Percentiles rank a stretch among this genome's conserved stretches.
These are phyloP conservation scores for Myzus persicae DNA, from an alignment of 1,140 invertebrate genomes.

Conservation along the genomic window DNA sequence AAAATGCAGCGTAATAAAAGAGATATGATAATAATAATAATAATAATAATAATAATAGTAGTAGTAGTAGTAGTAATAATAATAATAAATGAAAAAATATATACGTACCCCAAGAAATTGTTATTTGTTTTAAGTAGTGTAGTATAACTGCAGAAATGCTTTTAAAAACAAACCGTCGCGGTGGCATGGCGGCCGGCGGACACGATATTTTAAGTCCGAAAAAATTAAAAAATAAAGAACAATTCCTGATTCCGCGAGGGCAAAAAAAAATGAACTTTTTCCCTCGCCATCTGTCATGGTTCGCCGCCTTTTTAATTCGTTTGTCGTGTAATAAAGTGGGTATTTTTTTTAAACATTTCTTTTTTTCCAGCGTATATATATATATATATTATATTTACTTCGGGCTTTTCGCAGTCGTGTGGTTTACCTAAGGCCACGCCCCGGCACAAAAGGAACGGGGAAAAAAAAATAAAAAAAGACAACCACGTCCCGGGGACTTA, in stretches of 20 bases:
- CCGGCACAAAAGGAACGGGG: conserved; percentile 20
- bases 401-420: conserved; percentile 52
- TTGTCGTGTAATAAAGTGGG: conserved; percentile 58
- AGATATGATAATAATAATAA: conserved; percentile 46
- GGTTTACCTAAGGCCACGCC: conserved; percentile 58
- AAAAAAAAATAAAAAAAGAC: conserved; percentile 17
- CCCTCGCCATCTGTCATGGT: conserved; percentile 54
- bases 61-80: background rate
- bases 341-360: conserved; percentile 32
- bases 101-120: conserved; percentile 29
- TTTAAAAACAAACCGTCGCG: conserved; percentile 37
- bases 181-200: background rate
- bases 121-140: conserved; percentile 45
- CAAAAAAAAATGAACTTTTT: conserved; percentile 40
- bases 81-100: conserved; percentile 40
- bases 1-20: conserved; percentile 43
- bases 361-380: background rate
- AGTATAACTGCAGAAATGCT: conserved; percentile 5
- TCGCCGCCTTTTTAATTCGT: conserved; percentile 59
- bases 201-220: conserved; percentile 53
- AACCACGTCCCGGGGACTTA: conserved; percentile 48
- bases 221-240: conserved; percentile 50
- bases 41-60: conserved; percentile 12
- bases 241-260: conserved; percentile 22
- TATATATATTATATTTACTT: conserved; percentile 13